Percentiles rank a stretch among this genome's conserved stretches.
Conservation (phyloP, 2,888 invertebrate species). For the Cheilosia pagana region DNA sequence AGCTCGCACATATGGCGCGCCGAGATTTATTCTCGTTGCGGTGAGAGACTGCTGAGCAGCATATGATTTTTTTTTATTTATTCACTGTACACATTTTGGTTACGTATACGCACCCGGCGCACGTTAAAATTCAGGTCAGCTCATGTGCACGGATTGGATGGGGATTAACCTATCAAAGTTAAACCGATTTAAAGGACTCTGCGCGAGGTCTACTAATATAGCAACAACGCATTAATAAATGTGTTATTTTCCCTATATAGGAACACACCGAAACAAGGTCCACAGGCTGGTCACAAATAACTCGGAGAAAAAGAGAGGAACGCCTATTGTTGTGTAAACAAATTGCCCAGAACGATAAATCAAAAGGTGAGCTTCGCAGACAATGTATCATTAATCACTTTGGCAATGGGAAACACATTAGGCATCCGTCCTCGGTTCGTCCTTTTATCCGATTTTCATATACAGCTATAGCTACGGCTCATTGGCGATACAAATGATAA, state of each 20-base stretch:
- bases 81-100: slow-evolving; percentile 19
- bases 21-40: slow-evolving; percentile 62
- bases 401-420: slow-evolving; percentile 69
- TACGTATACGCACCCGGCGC: slow-evolving; percentile 41
- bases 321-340: slow-evolving; percentile 68
- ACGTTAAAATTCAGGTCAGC: not conserved
- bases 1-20: slow-evolving; percentile 33
- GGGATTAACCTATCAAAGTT: not conserved
- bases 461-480: slow-evolving; percentile 34
- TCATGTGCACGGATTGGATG: not conserved
- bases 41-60: slow-evolving; percentile 24
- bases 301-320: slow-evolving; percentile 20
- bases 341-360: slow-evolving; percentile 67
- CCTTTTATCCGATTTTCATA: slow-evolving; percentile 26
- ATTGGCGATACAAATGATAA: slow-evolving; percentile 61
- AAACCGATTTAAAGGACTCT: not conserved
- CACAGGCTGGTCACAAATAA: not conserved
- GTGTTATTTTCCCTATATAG: not conserved
- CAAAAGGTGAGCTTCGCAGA: slow-evolving; percentile 64
- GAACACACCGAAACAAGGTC: not conserved
- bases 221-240: not conserved
- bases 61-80: slow-evolving; percentile 53
- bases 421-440: slow-evolving; percentile 31
- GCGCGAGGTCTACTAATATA: not conserved
- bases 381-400: slow-evolving; percentile 70